Base-by-base conservation (phyloP, 2,888 invertebrate species). In the Acanthococcus lagerstroemiae region DNA sequence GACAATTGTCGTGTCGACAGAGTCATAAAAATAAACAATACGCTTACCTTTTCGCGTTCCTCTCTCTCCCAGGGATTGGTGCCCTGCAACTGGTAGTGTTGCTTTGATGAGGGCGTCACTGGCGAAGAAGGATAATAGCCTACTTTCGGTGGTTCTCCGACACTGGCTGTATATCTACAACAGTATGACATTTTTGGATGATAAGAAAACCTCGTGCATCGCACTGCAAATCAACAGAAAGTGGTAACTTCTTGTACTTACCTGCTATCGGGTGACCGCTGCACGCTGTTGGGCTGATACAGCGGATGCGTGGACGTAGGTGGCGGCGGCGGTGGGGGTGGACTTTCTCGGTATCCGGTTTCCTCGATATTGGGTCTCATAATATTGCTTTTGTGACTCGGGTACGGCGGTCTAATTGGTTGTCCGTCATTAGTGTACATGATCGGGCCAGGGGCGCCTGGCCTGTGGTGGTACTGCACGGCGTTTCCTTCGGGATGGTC, bases 21-120 rank as follows among this genome's bases (percentile, higher is more conserved):
- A 15, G 46, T n/a, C 15, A 37, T 37, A 9, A 9, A 37, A 37
- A 37, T 15, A 37, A 6, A 6, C 7, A 37, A 37, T 15, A 37
- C 19, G 50, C 69, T 70, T 73, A 80, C 83, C 71, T 87, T 85
- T 79, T 95, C 95, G 72, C 88, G 85, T 76, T 93, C 93, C 78
- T 95, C 95, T 25, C 93, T 81, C 73, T 93, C 91, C 95, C 95
- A 95, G 1, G 94, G 93, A 80, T 90, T 90, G 72, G 84, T 76
- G 26, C 78, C 78, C 67, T 78, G 73, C 67, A 72, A 78, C 55
- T 77, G 78, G 70, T 77, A 77, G n/a, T n/a, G n/a, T 67, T 77
- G 78, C 19, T 77, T 75, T 15, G 77, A 77, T n/a, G 74, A 73
- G 9, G 72, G 76, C 66, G 70, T 76, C 68, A 69, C 74, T 70